Conservation (phyloP, 2,888 invertebrate genomes). For the Eueremaeus valkanovi region DNA sequence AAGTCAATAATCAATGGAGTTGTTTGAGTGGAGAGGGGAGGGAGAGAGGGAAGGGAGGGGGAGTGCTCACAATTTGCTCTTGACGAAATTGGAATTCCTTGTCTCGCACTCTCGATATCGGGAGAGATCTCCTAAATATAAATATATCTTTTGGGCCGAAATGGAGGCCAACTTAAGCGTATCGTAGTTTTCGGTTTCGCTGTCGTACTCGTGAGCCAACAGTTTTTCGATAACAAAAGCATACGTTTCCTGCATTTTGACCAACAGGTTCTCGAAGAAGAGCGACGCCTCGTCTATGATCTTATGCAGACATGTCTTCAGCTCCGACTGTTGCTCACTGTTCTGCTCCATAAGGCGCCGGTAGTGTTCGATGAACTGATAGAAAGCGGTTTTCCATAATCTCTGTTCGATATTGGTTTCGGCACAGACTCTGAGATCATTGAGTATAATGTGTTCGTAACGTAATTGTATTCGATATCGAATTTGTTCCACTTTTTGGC, state of each 20-base stretch:
- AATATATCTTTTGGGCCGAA: slow-evolving; percentile 78
- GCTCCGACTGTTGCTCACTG: slow-evolving; percentile 55
- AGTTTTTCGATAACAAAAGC: slow-evolving; percentile 62
- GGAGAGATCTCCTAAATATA: slow-evolving; percentile 86
- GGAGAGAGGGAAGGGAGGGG: background rate
- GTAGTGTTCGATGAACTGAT: slow-evolving; percentile 74
- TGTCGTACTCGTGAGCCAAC: slow-evolving; percentile 50
- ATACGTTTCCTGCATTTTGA: slow-evolving; percentile 68
- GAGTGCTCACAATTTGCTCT: slow-evolving; percentile 17
- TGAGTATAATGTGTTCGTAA: slow-evolving; percentile 55
- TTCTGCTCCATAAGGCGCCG: slow-evolving; percentile 65
- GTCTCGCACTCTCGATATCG: slow-evolving; percentile 74
- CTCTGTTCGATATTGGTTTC: slow-evolving; percentile 80
- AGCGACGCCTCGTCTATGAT: slow-evolving; percentile 50
- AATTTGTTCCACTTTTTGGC: slow-evolving; percentile 9
- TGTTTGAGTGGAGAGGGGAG: background rate
- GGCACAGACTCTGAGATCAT: slow-evolving; percentile 80
- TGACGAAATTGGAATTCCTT: slow-evolving; percentile 13
- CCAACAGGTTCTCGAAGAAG: slow-evolving; percentile 72
- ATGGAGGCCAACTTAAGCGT: slow-evolving; percentile 57
- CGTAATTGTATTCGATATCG: slow-evolving; percentile 51
- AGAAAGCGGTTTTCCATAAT: slow-evolving; percentile 83
- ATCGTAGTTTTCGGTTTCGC: slow-evolving; percentile 40
- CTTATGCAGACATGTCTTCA: slow-evolving; percentile 20
- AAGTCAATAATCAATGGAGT: background rate